phyloP scores from a whole-genome alignment of 92 coral and sea anemone species.

The Parazoanthus atlanticus region DNA sequence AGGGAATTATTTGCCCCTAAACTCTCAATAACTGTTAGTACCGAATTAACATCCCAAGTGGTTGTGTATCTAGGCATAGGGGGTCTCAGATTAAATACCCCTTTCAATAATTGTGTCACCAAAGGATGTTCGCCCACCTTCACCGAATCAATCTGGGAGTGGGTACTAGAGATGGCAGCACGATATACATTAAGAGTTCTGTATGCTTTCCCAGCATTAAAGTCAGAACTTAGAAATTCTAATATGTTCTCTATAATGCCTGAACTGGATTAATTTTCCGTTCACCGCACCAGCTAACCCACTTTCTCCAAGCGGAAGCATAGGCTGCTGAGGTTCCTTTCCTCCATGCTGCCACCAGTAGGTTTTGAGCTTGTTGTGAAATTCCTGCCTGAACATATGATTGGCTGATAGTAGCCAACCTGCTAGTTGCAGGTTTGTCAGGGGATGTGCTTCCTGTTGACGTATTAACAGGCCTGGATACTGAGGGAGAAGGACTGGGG shows the following conservation, averaged over 20 bases:
- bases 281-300: no score
- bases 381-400: conserved; percentile 55
- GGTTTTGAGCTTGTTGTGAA: conserved; percentile 56
- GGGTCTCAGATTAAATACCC: no score
- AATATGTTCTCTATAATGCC: no score
- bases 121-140: no score
- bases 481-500: no score
- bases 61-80: no score
- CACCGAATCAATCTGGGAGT: conserved; percentile 53
- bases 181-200: conserved; percentile 67
- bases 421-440: conserved; percentile 58
- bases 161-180: conserved; percentile 58
- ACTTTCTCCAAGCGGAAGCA: no score
- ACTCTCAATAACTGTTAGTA: conserved; percentile 30
- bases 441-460: conserved; percentile 8
- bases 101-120: no score
- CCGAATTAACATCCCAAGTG: conserved; percentile 56
- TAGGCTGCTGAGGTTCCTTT: neutral
- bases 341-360: conserved; percentile 68
- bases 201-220: conserved; percentile 36
- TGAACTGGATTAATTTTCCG: no score
- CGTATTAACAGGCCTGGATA: no score
- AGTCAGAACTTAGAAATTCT: no score
- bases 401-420: conserved; percentile 67
- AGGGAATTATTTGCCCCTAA: conserved; percentile 60